Conservation (phyloP, 2,888 invertebrate species). For the Dascillus cervinus region DNA sequence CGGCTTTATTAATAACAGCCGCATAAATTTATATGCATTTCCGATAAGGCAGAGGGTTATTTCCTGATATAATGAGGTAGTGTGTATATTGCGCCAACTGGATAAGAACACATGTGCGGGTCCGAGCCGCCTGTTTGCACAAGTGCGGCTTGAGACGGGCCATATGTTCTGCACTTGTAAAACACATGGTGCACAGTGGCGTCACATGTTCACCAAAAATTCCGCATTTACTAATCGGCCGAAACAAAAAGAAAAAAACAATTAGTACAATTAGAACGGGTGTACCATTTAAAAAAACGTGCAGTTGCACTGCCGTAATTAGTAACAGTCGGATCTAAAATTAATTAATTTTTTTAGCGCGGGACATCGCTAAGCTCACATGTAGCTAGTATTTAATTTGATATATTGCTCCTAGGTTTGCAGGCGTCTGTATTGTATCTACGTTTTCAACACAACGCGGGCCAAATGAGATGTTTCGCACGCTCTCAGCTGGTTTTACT, state of each 20-base stretch:
- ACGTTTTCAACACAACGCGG: constrained; percentile 16
- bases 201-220: constrained; percentile 14
- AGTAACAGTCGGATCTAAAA: no score
- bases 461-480: constrained; percentile 12
- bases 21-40: constrained; percentile 9
- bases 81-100: constrained; percentile 19
- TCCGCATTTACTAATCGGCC: no score
- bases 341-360: no score
- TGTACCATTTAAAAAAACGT: no score
- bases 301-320: no score
- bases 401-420: no score
- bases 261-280: no score
- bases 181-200: constrained; percentile 22
- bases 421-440: constrained; percentile 24
- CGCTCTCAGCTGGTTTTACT: constrained; percentile 13
- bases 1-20: no score
- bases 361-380: no score
- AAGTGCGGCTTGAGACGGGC: constrained; percentile 24
- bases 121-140: constrained; percentile 27
- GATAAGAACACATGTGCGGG: constrained; percentile 23
- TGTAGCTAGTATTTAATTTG: no score
- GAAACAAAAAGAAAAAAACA: no score
- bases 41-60: constrained; percentile 9
- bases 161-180: constrained; percentile 24
- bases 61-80: constrained; percentile 9